Base-by-base conservation (phyloP, 2,888 invertebrate species). In the Mimumesa dahlbomi region DNA sequence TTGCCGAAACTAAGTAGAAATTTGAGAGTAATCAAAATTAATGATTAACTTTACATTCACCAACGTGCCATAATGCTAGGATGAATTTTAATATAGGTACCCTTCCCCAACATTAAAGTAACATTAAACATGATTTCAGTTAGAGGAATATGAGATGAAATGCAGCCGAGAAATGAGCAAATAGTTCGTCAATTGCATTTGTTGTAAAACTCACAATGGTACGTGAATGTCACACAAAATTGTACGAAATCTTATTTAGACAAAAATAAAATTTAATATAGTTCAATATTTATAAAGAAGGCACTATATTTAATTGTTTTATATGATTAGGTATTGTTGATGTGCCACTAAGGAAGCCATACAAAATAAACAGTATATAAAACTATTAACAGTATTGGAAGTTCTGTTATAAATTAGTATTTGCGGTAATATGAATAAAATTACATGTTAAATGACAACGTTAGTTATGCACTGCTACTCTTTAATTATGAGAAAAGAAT, bases 91-190 rank as follows among this genome's bases (percentile, higher is more conserved):
- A 54, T 72, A 36, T 31, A 58, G 62, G 67, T 65, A 75, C 65
- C 68, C 63, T 75, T 73, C 54, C 73, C 69, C 76, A 75, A 69
- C 70, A 75, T 75, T 72, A 71, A 79, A 79, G 72, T 68, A 65
- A 65, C 68, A 64, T 79, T 74, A 75, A 75, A 61, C 59, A 73
- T 42, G 18, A 16, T 16, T 36, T n/a, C 25, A 13, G 43, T 58
- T 61, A 52, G 1, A 50, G 58, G 71, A 63, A 65, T 64, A 80
- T 77, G 69, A 79, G 65, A 57, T 68, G 62, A 72, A 43, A 64
- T 53, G 29, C 14, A 57, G 42, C 62, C 52, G 31, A 74, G 38
- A 50, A 36, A 63, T 36, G 50, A 70, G n/a, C 29, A 18, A 56
- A 50, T 56, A 53, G 48, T 69, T 58, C 42, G 53, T 70, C 62